Percentiles rank a stretch among this genome's conserved stretches.
phyloP scores from a whole-genome alignment of 2,888 invertebrate genomes.

The Elegia similella region DNA sequence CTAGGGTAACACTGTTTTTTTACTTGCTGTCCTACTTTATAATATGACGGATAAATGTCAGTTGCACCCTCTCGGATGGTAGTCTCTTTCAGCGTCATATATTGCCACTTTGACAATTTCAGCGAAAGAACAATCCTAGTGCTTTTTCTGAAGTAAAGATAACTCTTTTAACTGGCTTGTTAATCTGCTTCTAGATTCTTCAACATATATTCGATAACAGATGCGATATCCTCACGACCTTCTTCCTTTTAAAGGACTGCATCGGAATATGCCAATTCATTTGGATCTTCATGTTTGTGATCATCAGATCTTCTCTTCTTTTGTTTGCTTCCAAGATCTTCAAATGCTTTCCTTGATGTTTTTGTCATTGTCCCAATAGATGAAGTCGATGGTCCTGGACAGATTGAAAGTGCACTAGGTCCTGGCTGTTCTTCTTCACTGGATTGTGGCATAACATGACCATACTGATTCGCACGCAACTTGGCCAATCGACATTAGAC shows the following conservation, averaged over 20 bases:
- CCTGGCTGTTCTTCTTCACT: no score
- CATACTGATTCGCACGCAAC: no score
- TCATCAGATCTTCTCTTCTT: no score
- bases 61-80: conserved; percentile 18
- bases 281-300: no score
- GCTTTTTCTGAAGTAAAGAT: conserved; percentile 25
- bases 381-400: no score
- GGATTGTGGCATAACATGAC: no score
- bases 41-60: conserved; percentile 7
- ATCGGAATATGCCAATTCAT: no score
- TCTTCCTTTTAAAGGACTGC: conserved; percentile 25
- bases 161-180: conserved; percentile 16
- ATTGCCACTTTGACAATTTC: conserved; percentile 20
- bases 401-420: no score
- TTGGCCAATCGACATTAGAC: no score
- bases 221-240: conserved; percentile 19
- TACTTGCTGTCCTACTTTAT: conserved; percentile 20
- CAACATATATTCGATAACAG: conserved; percentile 23
- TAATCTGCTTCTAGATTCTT: conserved; percentile 23
- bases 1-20: conserved; percentile 20
- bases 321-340: no score
- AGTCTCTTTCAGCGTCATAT: conserved; percentile 19
- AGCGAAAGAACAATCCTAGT: conserved; percentile 24
- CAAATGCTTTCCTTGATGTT: no score
- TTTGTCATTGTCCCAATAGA: no score